phyloP scores from a whole-genome alignment of 64 coral and sea anemone species.

The Stichodactyla mertensii region DNA sequence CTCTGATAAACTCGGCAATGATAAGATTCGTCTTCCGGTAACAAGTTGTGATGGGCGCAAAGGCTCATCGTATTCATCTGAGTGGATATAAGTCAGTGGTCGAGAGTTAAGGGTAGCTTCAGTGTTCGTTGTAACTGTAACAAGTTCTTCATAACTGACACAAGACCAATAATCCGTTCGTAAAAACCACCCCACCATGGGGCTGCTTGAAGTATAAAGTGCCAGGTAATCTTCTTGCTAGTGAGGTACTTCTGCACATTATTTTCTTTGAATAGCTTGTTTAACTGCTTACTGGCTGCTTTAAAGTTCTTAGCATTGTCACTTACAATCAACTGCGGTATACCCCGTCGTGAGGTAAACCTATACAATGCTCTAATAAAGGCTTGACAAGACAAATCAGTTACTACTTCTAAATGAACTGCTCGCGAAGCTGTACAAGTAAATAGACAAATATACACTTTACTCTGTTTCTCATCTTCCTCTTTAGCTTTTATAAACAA shows the following conservation, averaged over 20 bases:
- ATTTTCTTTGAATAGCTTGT: not conserved
- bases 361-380: too few relatives aligned
- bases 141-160: slow-evolving; percentile 51
- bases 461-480: too few relatives aligned
- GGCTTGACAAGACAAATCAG: too few relatives aligned
- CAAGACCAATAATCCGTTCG: not conserved
- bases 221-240: not conserved
- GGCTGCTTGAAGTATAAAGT: not conserved
- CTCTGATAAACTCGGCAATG: slow-evolving; percentile 26
- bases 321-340: too few relatives aligned
- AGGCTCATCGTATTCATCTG: slow-evolving; percentile 24
- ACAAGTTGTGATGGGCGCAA: slow-evolving; percentile 57
- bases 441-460: too few relatives aligned
- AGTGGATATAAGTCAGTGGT: slow-evolving; percentile 57
- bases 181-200: slow-evolving; percentile 1
- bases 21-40: slow-evolving; percentile 43
- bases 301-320: not conserved
- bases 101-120: slow-evolving; percentile 56
- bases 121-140: slow-evolving; percentile 39
- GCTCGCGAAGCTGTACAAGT: too few relatives aligned
- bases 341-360: too few relatives aligned
- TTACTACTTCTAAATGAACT: too few relatives aligned
- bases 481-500: too few relatives aligned
- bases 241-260: not conserved
- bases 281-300: not conserved